phyloP scores from a whole-genome alignment of 2,113 vertebrate genomes.

The Petrocephalus zakoni region DNA sequence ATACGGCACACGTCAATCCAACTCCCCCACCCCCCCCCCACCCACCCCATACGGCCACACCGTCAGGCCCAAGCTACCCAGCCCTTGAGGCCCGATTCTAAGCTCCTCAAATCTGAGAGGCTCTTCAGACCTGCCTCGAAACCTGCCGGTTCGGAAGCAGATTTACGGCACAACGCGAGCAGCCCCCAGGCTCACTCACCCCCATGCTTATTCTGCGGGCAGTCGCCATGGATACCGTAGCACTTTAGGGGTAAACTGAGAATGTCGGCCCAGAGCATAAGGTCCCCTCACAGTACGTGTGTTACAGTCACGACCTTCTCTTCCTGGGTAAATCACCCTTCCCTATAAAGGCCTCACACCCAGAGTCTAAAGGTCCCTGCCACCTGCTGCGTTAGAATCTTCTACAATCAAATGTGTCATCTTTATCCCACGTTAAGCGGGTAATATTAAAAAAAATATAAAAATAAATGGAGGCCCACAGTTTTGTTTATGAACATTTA shows the following conservation, averaged over 20 bases:
- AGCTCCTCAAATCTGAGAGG: no score
- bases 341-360: neutral
- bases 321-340: neutral
- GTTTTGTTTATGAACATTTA: neutral
- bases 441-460: no score
- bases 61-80: neutral
- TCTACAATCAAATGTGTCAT: neutral
- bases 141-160: neutral
- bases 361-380: neutral
- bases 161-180: neutral
- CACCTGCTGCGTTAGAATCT: neutral
- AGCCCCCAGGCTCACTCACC: neutral
- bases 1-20: neutral
- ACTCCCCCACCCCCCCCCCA: neutral
- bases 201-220: neutral
- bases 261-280: neutral
- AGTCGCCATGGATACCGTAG: neutral
- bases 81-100: neutral
- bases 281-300: neutral
- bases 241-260: neutral
- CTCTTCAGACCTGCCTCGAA: neutral
- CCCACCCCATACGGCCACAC: neutral
- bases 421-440: no score
- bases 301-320: neutral
- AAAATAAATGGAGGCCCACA: no score